A percentile compares a stretch with the other conserved stretches of the same genome.
These are phyloP conservation scores for Micropterix aruncella DNA, from an alignment of 2,888 invertebrate genomes.

Conservation along the genomic window DNA sequence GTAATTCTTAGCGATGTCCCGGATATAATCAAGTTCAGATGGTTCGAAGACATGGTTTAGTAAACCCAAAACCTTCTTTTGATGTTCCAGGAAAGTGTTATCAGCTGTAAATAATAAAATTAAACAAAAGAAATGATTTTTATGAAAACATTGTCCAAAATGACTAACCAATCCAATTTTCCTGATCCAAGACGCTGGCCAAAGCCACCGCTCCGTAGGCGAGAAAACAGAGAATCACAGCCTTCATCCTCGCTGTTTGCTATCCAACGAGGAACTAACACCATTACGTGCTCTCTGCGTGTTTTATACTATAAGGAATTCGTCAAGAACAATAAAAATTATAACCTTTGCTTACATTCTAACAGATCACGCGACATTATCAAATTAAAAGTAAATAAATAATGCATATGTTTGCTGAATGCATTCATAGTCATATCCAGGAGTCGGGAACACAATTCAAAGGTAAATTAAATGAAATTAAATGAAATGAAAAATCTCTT, in stretches of 20 bases:
- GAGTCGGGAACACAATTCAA: too few relatives aligned
- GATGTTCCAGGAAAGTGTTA: slow-evolving; percentile 20
- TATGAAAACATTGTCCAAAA: not conserved
- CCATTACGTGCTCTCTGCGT: too few relatives aligned
- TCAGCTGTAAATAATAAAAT: not conserved
- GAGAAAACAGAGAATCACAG: not conserved
- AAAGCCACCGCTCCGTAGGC: not conserved
- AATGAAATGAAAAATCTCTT: too few relatives aligned
- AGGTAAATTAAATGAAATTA: too few relatives aligned
- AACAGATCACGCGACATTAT: too few relatives aligned
- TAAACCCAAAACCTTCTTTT: slow-evolving; percentile 30
- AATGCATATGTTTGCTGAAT: too few relatives aligned
- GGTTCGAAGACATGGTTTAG: slow-evolving; percentile 29
- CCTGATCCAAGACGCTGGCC: not conserved
- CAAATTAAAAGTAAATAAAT: too few relatives aligned
- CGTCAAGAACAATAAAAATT: too few relatives aligned
- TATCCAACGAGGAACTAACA: not conserved
- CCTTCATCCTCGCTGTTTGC: not conserved
- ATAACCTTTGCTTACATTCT: too few relatives aligned
- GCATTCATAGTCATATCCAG: too few relatives aligned
- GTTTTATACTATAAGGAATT: too few relatives aligned
- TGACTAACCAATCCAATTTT: not conserved
- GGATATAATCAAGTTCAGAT: slow-evolving; percentile 23
- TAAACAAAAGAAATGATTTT: too few relatives aligned
- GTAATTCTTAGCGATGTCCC: slow-evolving; percentile 22